Base-by-base conservation (phyloP, 2,113 vertebrate genomes). In the Pseudopipra pipra region DNA sequence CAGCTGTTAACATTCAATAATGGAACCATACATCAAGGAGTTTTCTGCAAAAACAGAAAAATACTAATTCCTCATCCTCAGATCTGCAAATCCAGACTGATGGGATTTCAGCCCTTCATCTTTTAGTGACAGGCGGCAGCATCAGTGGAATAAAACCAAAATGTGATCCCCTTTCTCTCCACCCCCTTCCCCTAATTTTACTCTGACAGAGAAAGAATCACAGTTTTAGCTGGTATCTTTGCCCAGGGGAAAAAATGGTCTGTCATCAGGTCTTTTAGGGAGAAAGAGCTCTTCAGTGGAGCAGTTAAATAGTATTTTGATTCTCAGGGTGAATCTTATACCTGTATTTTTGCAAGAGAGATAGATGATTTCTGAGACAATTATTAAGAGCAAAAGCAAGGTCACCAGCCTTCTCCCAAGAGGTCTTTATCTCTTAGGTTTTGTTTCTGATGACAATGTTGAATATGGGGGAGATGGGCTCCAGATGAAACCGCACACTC, bases 11-110 rank as follows among this genome's bases (percentile, higher is more conserved):
- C 96, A 90, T 95, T 96, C 93, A 95, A 70, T 94, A 97, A 96
- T 92, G 79, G 68, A 94, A 54, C 79, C 85, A 94, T 92, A 96
- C 90, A 96, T 97, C 96, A 96, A 96, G 96, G 95, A 94, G 76
- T 96, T 97, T 97, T 93, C 65, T 95, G 66, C 83, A 97, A 96
- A 96, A 97, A 96, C 96, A 97, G 93, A 94, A 96, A 97, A 96
- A 96, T 96, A 96, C 94, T 97, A 97, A 96, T 97, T 97, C 96
- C 94, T 96, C 95, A 72, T 86, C 90, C 96, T 97, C 66, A 93
- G 95, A 95, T 96, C 96, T 96, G 93, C 80, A 97, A 97, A 97
- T 97, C 96, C 96, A 97, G 96, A 96, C 92, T 96, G 96, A 97
- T 93, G 96, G 95, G 96, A 97, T 96, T 97, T 97, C 88, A 93